Evolutionary conservation across 1,140 invertebrate species (phyloP).

Genomic region (Tetragnatha versicolor): DNA sequence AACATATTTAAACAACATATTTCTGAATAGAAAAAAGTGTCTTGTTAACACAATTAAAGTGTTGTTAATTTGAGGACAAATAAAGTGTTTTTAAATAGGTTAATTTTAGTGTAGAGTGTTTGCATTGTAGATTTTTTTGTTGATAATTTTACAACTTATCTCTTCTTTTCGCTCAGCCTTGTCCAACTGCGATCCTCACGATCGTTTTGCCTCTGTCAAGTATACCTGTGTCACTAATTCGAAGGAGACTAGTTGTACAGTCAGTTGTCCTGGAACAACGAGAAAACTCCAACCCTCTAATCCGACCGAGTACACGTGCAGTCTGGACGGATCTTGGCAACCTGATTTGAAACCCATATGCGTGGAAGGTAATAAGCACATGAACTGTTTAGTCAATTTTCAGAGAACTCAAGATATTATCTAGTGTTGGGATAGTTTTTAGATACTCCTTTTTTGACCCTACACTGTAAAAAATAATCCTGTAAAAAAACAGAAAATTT

Average conservation of each 20-base stretch:
- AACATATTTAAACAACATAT: no score
- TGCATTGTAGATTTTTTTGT: no score
- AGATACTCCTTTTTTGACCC: no score
- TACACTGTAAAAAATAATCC: no score
- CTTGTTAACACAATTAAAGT: no score
- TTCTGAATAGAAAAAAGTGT: no score
- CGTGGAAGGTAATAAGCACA: constrained; percentile 67
- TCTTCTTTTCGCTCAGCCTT: constrained; percentile 22
- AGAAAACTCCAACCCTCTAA: constrained; percentile 23
- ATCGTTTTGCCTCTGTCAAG: constrained; percentile 14
- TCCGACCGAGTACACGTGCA: constrained; percentile 31
- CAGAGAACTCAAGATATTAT: not conserved
- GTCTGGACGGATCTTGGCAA: constrained; percentile 65
- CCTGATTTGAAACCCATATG: constrained; percentile 79
- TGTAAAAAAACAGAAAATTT: no score
- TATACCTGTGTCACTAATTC: constrained; percentile 11
- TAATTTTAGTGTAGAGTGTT: no score
- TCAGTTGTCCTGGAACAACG: constrained; percentile 26
- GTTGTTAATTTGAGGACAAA: no score
- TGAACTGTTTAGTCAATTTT: not conserved
- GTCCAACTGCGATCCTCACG: constrained; percentile 48
- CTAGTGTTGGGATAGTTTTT: no score
- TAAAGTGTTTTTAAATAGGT: no score
- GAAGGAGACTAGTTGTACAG: constrained; percentile 36
- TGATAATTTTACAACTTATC: no score